Percentiles rank a stretch among this genome's conserved stretches.
These are phyloP conservation scores for Ptilodon capucinus DNA, from an alignment of 2,888 invertebrate genomes.

Conservation along the genomic window DNA sequence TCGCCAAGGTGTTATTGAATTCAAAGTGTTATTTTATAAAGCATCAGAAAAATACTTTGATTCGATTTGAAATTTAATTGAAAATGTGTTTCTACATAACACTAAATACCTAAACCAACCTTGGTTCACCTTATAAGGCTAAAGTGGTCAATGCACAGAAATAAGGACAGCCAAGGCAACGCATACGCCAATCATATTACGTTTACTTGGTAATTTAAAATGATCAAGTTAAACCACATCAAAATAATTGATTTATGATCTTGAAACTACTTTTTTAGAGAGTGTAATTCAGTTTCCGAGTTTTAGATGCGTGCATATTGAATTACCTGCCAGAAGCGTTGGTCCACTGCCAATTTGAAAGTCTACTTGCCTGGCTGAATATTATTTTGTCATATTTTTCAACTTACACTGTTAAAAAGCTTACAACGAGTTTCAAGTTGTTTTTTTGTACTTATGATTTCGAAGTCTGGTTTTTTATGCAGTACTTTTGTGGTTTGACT, in stretches of 20 bases:
- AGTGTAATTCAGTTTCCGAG: conserved; percentile 49
- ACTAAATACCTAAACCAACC: conserved; percentile 16
- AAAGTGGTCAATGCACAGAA: conserved; percentile 21
- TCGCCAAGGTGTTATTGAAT: not conserved
- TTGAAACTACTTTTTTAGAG: conserved; percentile 32
- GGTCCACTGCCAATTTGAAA: conserved; percentile 50
- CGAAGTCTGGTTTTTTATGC: not conserved
- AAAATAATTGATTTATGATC: conserved; percentile 11
- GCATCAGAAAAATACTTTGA: not conserved
- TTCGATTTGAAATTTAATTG: not conserved
- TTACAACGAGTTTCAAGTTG: conserved; percentile 20
- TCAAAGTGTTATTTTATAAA: not conserved
- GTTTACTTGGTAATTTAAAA: conserved; percentile 7
- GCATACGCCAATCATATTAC: conserved; percentile 6
- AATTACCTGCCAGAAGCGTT: conserved; percentile 55
- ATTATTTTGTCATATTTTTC: conserved; percentile 22
- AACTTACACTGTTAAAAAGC: conserved; percentile 24
- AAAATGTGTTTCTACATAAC: conserved; percentile 10
- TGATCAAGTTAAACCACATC: no score
- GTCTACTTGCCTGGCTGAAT: conserved; percentile 34
- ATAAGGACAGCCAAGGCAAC: conserved; percentile 21
- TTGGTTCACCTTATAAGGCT: conserved; percentile 17
- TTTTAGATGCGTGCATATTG: conserved; percentile 24
- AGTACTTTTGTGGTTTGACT: not conserved
- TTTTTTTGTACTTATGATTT: conserved; percentile 18